These are phyloP conservation scores for Trichosurus vulpecula DNA, from an alignment of 2,797 vertebrate genomes.

Conservation along the genomic window DNA sequence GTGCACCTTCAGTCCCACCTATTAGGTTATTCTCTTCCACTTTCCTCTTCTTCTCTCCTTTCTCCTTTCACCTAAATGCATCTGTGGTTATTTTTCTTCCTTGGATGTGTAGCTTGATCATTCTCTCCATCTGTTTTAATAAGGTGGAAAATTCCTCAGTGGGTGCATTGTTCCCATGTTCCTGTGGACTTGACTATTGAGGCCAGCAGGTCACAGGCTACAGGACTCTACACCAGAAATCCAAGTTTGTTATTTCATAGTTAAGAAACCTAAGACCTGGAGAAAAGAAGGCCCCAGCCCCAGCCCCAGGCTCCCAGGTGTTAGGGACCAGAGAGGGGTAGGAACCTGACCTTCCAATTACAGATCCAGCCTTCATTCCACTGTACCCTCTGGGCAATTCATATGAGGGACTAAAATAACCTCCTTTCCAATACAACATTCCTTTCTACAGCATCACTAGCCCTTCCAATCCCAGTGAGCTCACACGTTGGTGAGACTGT, in stretches of 20 bases:
- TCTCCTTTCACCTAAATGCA: not conserved
- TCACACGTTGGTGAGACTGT: not conserved
- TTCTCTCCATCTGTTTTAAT: not conserved
- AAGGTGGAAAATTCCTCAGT: not conserved
- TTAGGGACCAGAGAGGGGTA: not conserved
- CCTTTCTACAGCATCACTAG: not conserved
- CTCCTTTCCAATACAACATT: not conserved
- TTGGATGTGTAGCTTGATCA: not conserved
- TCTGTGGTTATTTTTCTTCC: not conserved
- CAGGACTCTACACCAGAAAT: not conserved
- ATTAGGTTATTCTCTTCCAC: not conserved
- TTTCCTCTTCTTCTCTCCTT: not conserved
- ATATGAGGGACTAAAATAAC: not conserved
- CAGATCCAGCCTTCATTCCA: not conserved
- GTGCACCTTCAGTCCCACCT: not conserved
- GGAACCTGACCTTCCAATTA: not conserved
- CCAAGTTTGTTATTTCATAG: not conserved
- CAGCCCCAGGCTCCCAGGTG: not conserved
- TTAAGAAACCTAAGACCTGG: not conserved
- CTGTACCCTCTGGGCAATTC: not conserved
- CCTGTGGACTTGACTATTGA: not conserved
- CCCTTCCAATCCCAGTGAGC: not conserved
- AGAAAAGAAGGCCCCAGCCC: not conserved
- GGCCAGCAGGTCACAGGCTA: not conserved
- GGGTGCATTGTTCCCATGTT: not conserved